These are phyloP conservation scores for Orthosia incerta DNA, from an alignment of 2,888 invertebrate genomes.

Conservation along the genomic window DNA sequence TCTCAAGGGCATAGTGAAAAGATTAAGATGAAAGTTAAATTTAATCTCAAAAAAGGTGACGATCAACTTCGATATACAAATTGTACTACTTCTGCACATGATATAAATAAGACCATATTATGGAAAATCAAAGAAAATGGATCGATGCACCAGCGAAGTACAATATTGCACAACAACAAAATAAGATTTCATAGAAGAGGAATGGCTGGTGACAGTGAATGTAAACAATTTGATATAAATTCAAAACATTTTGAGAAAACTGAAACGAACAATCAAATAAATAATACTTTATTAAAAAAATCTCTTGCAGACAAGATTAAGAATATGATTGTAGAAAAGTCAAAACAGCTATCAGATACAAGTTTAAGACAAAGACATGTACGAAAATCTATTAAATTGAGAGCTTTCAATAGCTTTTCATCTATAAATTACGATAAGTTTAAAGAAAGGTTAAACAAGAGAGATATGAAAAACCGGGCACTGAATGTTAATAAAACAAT, in stretches of 20 bases:
- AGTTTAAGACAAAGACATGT: constrained; percentile 23
- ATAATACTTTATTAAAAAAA: constrained; percentile 9
- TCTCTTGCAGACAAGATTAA: constrained; percentile 28
- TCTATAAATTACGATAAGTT: constrained; percentile 29
- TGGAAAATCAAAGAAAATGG: neutral
- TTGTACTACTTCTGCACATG: constrained; percentile 31
- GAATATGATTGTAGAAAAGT: constrained; percentile 39
- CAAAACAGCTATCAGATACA: constrained; percentile 41
- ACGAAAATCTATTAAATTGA: constrained; percentile 27
- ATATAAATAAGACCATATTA: constrained; percentile 25
- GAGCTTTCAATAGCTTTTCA: constrained; percentile 27
- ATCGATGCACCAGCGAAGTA: neutral
- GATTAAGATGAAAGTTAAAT: constrained; percentile 51
- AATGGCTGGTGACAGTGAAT: constrained; percentile 45
- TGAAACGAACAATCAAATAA: neutral
- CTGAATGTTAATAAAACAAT: neutral
- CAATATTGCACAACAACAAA: constrained; percentile 5
- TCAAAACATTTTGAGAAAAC: constrained; percentile 2
- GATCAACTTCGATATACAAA: neutral
- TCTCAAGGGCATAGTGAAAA: constrained; percentile 51
- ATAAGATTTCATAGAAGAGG: constrained; percentile 13
- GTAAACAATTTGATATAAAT: constrained; percentile 7
- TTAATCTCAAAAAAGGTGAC: constrained; percentile 32
- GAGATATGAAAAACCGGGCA: constrained; percentile 1
- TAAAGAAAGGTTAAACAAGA: constrained; percentile 17